Conservation (phyloP, 2,797 vertebrate species). For the Alectoris magna region DNA sequence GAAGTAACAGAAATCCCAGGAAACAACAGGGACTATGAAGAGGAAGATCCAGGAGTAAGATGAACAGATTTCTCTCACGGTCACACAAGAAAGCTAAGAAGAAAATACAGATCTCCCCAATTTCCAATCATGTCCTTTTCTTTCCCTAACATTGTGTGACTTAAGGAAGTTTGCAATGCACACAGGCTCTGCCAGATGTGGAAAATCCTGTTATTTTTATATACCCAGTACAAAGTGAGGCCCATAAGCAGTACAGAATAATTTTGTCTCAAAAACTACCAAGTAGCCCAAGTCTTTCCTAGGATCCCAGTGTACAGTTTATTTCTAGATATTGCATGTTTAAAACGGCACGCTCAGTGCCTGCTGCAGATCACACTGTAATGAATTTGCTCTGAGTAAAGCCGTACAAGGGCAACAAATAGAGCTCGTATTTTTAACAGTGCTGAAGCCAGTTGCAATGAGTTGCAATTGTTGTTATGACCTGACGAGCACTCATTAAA, state of each 20-base stretch:
- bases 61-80: not conserved
- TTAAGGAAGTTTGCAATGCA: not conserved
- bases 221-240: not conserved
- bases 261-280: not conserved
- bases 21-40: not conserved
- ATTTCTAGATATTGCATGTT: not conserved
- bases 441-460: not conserved
- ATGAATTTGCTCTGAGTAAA: not conserved
- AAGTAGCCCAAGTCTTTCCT: not conserved
- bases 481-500: not conserved
- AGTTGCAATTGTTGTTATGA: not conserved
- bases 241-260: not conserved
- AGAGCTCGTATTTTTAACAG: not conserved
- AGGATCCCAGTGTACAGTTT: not conserved
- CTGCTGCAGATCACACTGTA: not conserved
- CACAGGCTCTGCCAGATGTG: not conserved
- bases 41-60: not conserved
- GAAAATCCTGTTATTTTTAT: not conserved
- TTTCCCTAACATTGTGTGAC: not conserved
- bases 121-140: not conserved
- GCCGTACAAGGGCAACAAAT: not conserved
- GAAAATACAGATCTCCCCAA: not conserved
- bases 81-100: not conserved
- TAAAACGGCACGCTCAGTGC: rapidly evolving
- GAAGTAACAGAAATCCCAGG: not conserved